Evolutionary conservation across 2,113 vertebrate genomes (phyloP).

Genomic region (Verasper variegatus): DNA sequence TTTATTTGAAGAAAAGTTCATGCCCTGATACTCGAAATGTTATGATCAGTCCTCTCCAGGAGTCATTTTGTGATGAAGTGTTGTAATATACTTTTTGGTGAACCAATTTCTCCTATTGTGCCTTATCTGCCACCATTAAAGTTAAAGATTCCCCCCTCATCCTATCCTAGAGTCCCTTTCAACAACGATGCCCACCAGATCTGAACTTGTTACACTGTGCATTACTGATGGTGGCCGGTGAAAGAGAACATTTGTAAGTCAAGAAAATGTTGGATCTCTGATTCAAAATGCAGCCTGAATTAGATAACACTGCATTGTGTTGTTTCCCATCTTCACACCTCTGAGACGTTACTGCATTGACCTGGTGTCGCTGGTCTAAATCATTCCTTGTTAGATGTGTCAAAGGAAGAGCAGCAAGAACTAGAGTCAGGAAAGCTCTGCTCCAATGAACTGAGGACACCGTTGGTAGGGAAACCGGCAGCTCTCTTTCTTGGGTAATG

Average conservation of each 20-base stretch:
- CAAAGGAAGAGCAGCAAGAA: constrained; percentile 27
- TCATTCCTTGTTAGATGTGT: constrained; percentile 34
- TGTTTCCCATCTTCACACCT: constrained; percentile 12
- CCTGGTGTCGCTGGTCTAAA: constrained; percentile 21
- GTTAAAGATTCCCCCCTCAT: too few species aligned
- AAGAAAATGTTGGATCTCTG: too few species aligned
- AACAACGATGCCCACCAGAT: not conserved
- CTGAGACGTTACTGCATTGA: constrained; percentile 4
- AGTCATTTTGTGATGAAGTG: constrained; percentile 43
- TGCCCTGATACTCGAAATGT: not conserved
- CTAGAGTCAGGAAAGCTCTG: constrained; percentile 18
- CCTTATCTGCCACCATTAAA: too few species aligned
- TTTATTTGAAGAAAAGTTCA: too few species aligned
- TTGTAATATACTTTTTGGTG: constrained; percentile 28
- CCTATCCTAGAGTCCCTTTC: too few species aligned
- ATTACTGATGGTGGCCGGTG: too few species aligned
- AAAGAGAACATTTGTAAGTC: too few species aligned
- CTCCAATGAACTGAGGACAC: not conserved
- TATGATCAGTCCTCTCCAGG: constrained; percentile 18
- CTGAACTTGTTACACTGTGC: too few species aligned
- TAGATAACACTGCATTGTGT: too few species aligned
- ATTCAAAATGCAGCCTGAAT: not conserved
- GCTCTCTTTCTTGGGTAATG: constrained; percentile 20
- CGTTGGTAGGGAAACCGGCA: constrained; percentile 15
- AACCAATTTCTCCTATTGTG: not conserved